Conservation (phyloP, 2,113 vertebrate genomes). For the Indri indri region DNA sequence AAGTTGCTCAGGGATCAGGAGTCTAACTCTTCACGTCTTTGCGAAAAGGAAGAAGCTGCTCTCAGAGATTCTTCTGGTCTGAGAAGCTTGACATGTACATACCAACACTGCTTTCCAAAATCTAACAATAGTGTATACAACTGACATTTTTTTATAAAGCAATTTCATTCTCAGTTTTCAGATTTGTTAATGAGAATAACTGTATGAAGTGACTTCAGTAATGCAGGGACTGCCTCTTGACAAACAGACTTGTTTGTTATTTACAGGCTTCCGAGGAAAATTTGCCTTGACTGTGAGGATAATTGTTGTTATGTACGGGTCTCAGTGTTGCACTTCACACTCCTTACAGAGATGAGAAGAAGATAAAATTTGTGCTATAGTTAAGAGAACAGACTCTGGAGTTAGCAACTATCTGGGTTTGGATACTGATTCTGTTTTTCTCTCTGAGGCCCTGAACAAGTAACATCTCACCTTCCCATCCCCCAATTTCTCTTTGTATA, state of each 20-base stretch:
- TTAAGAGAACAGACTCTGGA: background rate
- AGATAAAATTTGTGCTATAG: background rate
- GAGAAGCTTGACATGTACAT: background rate
- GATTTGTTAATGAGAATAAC: background rate
- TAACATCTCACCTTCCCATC: background rate
- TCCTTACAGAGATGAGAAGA: background rate
- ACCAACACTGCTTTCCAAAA: background rate
- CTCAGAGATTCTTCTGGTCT: background rate
- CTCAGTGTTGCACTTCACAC: background rate
- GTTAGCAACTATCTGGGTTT: background rate
- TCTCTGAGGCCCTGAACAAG: background rate
- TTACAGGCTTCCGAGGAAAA: background rate
- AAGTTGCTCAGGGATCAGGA: background rate
- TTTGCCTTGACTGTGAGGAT: background rate
- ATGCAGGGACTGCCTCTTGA: background rate
- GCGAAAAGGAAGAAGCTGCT: background rate
- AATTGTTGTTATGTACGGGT: rapidly evolving
- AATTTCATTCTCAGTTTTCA: background rate
- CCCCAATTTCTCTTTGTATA: background rate
- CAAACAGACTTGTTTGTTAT: background rate
- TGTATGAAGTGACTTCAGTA: background rate
- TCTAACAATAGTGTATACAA: background rate
- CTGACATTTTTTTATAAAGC: background rate
- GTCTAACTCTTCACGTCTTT: background rate
- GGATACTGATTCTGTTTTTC: background rate